A percentile compares a stretch with the other conserved stretches of the same genome.
Evolutionary conservation across 2,113 vertebrate species (phyloP).

Genomic region (Nettapus auritus): DNA sequence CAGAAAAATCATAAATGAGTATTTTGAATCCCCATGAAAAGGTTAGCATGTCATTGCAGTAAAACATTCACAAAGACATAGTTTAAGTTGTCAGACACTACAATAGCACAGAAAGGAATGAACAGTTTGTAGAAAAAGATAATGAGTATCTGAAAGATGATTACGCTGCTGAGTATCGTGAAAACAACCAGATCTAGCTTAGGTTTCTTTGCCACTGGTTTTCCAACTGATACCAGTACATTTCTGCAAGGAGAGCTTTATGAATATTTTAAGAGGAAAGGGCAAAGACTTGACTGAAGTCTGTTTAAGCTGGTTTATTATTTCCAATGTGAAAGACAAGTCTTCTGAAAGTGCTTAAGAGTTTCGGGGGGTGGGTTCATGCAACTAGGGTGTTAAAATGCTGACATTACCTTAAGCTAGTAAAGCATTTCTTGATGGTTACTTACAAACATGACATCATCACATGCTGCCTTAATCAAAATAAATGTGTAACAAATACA

Average conservation of each 20-base stretch:
- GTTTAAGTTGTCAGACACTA: constrained; percentile 18
- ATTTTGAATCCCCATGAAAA: neutral
- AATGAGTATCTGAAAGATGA: constrained; percentile 2
- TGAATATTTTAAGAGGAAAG: constrained; percentile 62
- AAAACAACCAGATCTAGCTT: neutral
- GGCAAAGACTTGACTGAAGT: neutral
- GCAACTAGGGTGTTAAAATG: neutral
- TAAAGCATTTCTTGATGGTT: neutral
- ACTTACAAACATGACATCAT: neutral
- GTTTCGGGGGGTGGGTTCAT: neutral
- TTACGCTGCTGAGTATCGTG: neutral
- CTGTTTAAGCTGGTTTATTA: neutral
- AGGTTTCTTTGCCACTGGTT: neutral
- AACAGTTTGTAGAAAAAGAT: neutral
- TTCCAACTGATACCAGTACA: neutral
- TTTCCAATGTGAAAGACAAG: neutral
- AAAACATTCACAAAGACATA: neutral
- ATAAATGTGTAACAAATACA: neutral
- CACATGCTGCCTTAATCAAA: neutral
- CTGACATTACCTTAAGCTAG: neutral
- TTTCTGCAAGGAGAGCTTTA: neutral
- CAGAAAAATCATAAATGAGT: neutral
- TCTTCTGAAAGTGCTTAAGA: neutral
- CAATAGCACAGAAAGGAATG: neutral
- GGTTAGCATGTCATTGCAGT: neutral